phyloP scores from a whole-genome alignment of 2,113 vertebrate species.

The Lipophrys pholis region DNA sequence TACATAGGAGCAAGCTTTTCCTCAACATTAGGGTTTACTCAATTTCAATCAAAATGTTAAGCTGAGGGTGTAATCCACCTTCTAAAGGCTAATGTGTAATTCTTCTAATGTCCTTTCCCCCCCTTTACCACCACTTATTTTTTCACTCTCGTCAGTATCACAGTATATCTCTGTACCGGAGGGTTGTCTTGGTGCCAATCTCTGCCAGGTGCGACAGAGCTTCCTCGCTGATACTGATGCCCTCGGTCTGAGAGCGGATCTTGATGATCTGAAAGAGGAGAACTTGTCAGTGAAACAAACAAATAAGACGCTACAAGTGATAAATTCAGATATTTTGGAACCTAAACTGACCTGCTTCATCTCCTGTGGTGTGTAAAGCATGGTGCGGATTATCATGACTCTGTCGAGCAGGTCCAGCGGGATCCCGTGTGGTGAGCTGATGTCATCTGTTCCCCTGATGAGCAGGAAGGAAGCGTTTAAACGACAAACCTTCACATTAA shows the following conservation, averaged over 20 bases:
- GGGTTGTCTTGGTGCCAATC: conserved; percentile 96
- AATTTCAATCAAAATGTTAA: too few species aligned
- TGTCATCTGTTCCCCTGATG: conserved; percentile 93
- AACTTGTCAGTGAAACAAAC: not conserved
- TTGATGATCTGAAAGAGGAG: conserved; percentile 91
- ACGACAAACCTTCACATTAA: not conserved
- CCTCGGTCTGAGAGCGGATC: conserved; percentile 96
- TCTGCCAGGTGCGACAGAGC: conserved; percentile 93
- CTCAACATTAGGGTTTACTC: too few species aligned
- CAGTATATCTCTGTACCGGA: conserved; percentile 84
- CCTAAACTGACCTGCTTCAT: conserved; percentile 91
- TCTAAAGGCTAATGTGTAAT: too few species aligned
- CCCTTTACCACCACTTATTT: not conserved
- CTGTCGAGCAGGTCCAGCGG: conserved; percentile 94
- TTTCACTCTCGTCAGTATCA: not conserved
- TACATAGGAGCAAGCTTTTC: too few species aligned
- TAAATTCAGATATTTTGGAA: not conserved
- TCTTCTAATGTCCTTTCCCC: too few species aligned
- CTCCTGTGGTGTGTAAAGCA: conserved; percentile 96
- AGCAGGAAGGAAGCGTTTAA: conserved; percentile 14
- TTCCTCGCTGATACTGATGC: conserved; percentile 94
- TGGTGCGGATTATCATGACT: conserved; percentile 97
- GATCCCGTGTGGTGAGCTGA: conserved; percentile 95
- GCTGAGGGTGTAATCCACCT: too few species aligned
- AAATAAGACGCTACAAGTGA: not conserved